phyloP scores from a whole-genome alignment of 1,140 invertebrate species.

The Trinorchestia longiramus region DNA sequence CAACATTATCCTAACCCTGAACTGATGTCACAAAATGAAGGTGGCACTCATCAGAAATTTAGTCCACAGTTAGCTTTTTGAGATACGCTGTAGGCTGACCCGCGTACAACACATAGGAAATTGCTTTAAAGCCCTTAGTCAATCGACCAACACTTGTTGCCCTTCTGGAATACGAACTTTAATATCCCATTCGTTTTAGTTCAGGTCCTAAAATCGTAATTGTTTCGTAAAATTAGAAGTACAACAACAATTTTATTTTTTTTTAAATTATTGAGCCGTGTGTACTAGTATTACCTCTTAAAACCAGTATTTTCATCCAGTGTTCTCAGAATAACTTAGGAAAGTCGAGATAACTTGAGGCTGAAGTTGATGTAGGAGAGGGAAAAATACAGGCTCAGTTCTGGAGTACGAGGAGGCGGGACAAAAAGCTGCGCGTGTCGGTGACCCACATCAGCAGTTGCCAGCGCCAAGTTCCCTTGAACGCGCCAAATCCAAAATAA shows the following conservation, averaged over 20 bases:
- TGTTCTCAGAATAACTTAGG: not conserved
- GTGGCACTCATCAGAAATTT: not conserved
- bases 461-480: not conserved
- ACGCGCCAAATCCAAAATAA: not conserved
- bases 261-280: not conserved
- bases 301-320: not conserved
- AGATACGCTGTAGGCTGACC: not conserved
- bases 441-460: slow-evolving; percentile 6
- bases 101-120: not conserved
- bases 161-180: not conserved
- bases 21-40: not conserved
- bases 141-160: not conserved
- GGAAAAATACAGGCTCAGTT: not conserved
- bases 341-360: not conserved
- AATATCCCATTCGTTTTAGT: not conserved
- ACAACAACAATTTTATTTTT: not conserved
- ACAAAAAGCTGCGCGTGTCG: slow-evolving; percentile 31
- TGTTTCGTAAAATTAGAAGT: not conserved
- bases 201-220: not conserved
- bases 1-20: no score
- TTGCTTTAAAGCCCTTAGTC: not conserved
- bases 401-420: not conserved
- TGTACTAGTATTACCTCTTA: not conserved
- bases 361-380: not conserved
- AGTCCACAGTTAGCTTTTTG: not conserved